Conservation (phyloP, 2,888 invertebrate genomes). For the Callyntrura sp. region DNA sequence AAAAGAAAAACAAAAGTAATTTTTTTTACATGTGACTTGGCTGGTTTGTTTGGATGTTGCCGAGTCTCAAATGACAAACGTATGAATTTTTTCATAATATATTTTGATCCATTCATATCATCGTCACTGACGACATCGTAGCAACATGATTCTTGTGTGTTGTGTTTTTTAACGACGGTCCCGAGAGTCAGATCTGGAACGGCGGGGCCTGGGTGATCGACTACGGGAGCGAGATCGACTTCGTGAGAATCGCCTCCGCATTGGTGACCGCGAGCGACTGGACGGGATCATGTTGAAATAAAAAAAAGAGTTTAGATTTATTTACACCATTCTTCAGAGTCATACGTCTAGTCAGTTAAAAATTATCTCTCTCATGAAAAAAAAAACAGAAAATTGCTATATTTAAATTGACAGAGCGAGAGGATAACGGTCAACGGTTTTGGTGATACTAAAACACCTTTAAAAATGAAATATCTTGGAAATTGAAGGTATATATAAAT, state of each 20-base stretch:
- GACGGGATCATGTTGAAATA: conserved; percentile 68
- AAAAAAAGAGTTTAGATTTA: conserved; percentile 50
- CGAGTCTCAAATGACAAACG: background rate
- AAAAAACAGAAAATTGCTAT: conserved; percentile 19
- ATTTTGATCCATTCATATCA: background rate
- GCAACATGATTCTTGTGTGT: background rate
- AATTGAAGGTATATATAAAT: background rate
- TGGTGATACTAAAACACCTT: background rate
- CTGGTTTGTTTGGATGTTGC: background rate
- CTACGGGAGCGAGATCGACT: conserved; percentile 83
- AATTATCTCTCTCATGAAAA: background rate
- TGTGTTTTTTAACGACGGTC: conserved; percentile 81
- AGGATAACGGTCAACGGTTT: background rate
- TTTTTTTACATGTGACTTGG: background rate
- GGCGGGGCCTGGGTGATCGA: conserved; percentile 80
- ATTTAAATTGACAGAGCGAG: conserved; percentile 21
- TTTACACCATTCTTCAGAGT: conserved; percentile 29
- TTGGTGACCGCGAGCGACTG: conserved; percentile 83
- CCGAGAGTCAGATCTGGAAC: conserved; percentile 82
- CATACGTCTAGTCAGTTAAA: too few species aligned
- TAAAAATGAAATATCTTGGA: background rate
- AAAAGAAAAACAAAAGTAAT: conserved; percentile 1
- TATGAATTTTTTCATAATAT: too few species aligned
- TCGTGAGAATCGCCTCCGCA: conserved; percentile 82
- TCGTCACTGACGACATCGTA: background rate